Percentiles rank a stretch among this genome's conserved stretches.
These are phyloP conservation scores for Rhagologus leucostigma DNA, from an alignment of 2,113 vertebrate genomes.

Conservation along the genomic window DNA sequence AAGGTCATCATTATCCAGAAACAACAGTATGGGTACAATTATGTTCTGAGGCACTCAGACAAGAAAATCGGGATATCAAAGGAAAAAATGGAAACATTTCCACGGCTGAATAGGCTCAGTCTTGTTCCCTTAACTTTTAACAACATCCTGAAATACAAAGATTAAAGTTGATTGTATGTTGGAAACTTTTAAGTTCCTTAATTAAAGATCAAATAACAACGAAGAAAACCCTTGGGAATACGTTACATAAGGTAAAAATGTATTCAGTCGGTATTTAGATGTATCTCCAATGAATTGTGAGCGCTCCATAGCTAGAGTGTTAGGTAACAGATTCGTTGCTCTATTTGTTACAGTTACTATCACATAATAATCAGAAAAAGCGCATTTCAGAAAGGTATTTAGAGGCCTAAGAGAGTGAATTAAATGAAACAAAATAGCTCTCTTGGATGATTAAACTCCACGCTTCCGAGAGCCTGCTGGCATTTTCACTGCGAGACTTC, in stretches of 20 bases:
- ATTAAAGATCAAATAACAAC: background rate
- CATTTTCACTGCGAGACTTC: background rate
- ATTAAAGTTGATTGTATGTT: background rate
- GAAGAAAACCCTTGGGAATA: background rate
- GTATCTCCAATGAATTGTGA: background rate
- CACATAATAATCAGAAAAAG: background rate
- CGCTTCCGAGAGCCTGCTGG: background rate
- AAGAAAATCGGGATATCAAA: background rate
- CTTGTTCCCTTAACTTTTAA: background rate
- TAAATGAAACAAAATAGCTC: background rate
- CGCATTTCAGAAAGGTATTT: background rate
- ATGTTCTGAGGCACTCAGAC: background rate
- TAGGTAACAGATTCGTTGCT: background rate
- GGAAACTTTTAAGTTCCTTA: background rate
- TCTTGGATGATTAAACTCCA: background rate
- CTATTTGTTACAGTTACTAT: background rate
- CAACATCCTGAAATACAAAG: background rate
- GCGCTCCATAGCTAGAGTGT: background rate
- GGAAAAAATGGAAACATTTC: background rate
- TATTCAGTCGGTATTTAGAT: background rate
- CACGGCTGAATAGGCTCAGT: background rate
- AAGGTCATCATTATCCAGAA: constrained; percentile 40
- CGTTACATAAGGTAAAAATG: background rate
- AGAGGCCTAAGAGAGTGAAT: background rate
- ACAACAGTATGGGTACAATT: background rate